Evolutionary conservation across 1,140 invertebrate genomes (phyloP).

Genomic region (Drosophila kurseongensis): DNA sequence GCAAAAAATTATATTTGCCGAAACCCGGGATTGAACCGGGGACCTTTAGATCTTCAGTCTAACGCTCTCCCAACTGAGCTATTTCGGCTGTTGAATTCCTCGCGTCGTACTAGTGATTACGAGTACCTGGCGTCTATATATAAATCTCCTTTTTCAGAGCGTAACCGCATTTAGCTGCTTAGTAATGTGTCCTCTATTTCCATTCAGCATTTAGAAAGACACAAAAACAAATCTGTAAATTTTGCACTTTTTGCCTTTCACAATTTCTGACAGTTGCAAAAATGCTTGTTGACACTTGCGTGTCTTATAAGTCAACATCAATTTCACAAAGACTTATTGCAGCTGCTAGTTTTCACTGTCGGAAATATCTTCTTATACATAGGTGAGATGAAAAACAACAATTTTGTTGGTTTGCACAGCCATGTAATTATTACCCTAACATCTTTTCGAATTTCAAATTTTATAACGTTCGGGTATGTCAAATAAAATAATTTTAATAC

Average conservation of each 20-base stretch:
- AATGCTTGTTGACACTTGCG: slow-evolving; percentile 58
- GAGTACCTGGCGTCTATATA: neutral
- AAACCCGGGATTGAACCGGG: slow-evolving; percentile 91
- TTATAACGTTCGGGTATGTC: neutral
- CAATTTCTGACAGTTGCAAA: slow-evolving; percentile 46
- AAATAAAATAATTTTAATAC: slow-evolving; percentile 15
- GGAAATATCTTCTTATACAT: slow-evolving; percentile 6
- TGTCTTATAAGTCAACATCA: slow-evolving; percentile 51
- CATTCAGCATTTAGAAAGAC: slow-evolving; percentile 3
- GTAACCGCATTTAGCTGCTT: neutral
- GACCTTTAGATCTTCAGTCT: slow-evolving; percentile 93
- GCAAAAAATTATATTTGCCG: slow-evolving; percentile 86
- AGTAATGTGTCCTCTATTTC: slow-evolving; percentile 15
- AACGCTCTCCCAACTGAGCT: slow-evolving; percentile 92
- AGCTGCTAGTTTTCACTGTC: slow-evolving; percentile 28
- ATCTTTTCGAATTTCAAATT: slow-evolving; percentile 3
- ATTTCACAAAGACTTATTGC: slow-evolving; percentile 49
- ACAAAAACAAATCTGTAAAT: slow-evolving; percentile 6
- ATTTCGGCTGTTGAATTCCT: slow-evolving; percentile 86
- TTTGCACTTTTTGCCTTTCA: slow-evolving; percentile 14
- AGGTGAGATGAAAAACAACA: neutral
- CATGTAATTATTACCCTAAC: slow-evolving; percentile 22
- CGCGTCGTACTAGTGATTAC: neutral
- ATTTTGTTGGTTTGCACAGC: neutral
- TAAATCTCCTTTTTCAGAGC: neutral